Evolutionary conservation across 2,888 invertebrate species (phyloP).

Genomic region (Spodoptera picta): DNA sequence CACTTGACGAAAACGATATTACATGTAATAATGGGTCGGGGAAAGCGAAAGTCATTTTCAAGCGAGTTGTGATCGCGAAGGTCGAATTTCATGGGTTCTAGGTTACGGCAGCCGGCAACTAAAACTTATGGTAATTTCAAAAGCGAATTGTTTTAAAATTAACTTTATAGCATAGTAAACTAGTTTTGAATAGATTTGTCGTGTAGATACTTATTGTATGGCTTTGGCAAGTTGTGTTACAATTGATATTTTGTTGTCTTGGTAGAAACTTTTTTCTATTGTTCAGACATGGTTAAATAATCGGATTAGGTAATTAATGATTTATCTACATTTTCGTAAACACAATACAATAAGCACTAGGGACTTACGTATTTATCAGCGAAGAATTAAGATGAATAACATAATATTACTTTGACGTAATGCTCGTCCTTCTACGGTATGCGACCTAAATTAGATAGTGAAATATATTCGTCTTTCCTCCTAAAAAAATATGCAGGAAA

Average conservation of each 20-base stretch:
- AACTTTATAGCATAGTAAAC: conserved; percentile 35
- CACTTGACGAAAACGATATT: conserved; percentile 54
- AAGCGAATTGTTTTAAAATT: conserved; percentile 40
- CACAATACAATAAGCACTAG: no score
- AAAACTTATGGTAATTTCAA: conserved; percentile 41
- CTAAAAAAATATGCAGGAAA: no score
- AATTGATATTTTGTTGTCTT: no score
- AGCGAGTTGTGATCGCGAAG: conserved; percentile 61
- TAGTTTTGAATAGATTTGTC: conserved; percentile 31
- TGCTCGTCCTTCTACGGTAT: background rate
- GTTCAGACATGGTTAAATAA: no score
- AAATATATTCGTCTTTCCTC: no score
- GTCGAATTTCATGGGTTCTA: conserved; percentile 55
- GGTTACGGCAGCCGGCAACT: conserved; percentile 53
- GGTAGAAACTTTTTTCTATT: no score
- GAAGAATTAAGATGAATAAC: background rate
- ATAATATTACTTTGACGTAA: no score
- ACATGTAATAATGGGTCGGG: conserved; percentile 60
- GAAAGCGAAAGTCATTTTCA: conserved; percentile 69
- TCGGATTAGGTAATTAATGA: no score
- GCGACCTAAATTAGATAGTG: no score
- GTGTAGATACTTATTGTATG: conserved; percentile 17
- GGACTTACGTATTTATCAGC: background rate
- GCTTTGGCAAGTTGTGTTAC: background rate
- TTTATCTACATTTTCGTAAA: no score